Evolutionary conservation across 2,113 vertebrate species (phyloP).

Genomic region (Psilopsiagon aymara): DNA sequence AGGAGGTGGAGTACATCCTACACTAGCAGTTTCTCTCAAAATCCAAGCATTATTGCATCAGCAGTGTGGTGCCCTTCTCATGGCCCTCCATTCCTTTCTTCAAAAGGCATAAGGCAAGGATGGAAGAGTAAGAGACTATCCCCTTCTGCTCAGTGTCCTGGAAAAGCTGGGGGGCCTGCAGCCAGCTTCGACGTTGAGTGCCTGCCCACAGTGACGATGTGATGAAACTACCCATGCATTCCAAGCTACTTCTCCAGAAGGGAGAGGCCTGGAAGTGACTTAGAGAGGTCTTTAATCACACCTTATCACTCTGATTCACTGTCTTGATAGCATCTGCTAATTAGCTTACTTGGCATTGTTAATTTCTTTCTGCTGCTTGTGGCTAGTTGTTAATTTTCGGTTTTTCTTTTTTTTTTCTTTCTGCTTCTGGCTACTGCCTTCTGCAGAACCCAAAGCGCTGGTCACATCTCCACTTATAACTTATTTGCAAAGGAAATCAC

Average conservation of each 20-base stretch:
- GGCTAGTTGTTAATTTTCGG: not conserved
- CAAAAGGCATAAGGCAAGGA: not conserved
- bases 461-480: not conserved
- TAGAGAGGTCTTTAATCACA: not conserved
- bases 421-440: not conserved
- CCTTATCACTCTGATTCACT: not conserved
- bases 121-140: not conserved
- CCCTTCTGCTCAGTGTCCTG: not conserved
- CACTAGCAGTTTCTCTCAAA: not conserved
- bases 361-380: not conserved
- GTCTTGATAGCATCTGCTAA: conserved; percentile 9
- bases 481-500: conserved; percentile 22
- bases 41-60: rapidly evolving
- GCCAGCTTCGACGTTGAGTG: not conserved
- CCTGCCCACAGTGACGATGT: not conserved
- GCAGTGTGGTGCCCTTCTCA: rapidly evolving
- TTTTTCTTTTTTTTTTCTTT: not conserved
- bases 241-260: not conserved
- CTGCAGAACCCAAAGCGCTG: not conserved
- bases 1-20: not conserved
- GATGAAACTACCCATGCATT: not conserved
- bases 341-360: not conserved
- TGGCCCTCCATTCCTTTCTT: not conserved
- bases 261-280: not conserved
- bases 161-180: not conserved